phyloP scores from a whole-genome alignment of 2,888 invertebrate species.

The Nomada flava region DNA sequence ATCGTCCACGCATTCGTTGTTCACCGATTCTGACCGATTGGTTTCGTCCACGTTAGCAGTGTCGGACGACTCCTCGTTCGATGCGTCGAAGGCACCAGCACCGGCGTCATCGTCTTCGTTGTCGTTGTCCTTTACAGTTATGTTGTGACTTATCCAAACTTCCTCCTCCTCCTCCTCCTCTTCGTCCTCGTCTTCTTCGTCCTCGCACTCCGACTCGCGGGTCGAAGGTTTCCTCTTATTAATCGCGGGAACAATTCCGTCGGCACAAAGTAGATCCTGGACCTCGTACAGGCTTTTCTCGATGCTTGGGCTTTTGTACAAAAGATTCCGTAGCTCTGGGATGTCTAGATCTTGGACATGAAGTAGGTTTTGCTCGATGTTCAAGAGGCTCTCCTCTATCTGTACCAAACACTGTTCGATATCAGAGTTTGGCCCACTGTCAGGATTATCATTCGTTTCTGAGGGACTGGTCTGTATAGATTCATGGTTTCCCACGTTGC shows the following conservation, averaged over 20 bases:
- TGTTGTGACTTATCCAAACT: conserved; percentile 50
- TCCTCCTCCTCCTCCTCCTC: conserved; percentile 63
- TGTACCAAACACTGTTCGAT: conserved; percentile 79
- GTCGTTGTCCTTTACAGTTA: conserved; percentile 62
- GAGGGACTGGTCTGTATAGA: not conserved
- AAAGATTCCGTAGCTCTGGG: conserved; percentile 76
- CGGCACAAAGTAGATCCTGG: conserved; percentile 72
- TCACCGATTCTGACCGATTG: conserved; percentile 46
- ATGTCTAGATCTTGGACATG: conserved; percentile 79
- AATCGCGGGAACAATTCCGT: conserved; percentile 64
- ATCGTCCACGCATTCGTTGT: conserved; percentile 41
- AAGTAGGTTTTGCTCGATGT: conserved; percentile 78
- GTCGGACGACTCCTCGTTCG: conserved; percentile 63
- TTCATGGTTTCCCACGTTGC: not conserved
- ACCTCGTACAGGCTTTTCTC: conserved; percentile 74
- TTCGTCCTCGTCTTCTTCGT: conserved; percentile 60
- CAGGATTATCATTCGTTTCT: conserved; percentile 35
- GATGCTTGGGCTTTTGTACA: conserved; percentile 76
- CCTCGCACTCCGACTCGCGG: conserved; percentile 55
- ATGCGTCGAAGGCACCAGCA: conserved; percentile 44
- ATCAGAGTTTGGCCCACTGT: conserved; percentile 65
- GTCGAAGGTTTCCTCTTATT: conserved; percentile 56
- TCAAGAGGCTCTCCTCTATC: conserved; percentile 79
- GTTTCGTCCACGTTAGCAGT: conserved; percentile 51
- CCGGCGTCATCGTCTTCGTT: conserved; percentile 63